Evolutionary conservation across 2,113 vertebrate species (phyloP), one percentile per base, ranked within the genome.

Genomic region (Terrapene triunguis): DNA sequence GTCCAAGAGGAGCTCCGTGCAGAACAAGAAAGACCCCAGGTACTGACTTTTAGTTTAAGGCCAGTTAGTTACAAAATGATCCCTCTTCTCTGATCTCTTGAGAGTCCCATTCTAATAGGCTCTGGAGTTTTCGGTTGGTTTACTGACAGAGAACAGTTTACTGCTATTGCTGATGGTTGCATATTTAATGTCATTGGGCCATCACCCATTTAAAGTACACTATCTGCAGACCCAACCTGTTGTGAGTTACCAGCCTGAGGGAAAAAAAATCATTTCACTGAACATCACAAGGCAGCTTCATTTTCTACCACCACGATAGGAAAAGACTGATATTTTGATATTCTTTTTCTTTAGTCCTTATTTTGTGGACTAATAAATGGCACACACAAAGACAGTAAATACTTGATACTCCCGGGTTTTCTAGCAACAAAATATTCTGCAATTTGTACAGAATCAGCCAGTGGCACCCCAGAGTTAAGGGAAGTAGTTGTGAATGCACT

Each of bases 11-110:
- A 69, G 32, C 13, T 69, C 65, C 4, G 13, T 38, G 65, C 35
- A 9, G 35, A 38, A 9, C 35, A 69, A 69, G 65, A 69, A 69
- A 21, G 65, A 38, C n/a, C 13, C 62, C 16, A 35, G 62, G 14
- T 69, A 21, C 8, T n/a, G 35, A 69, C 35, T n/a, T 38, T 69
- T 69, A 65, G 35, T 17, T 69, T 69, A n/a, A 69, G 35, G 35
- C 65, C 92, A 88, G 96, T 95, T 93, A 53, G 82, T 97, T 94
- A 74, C 96, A 95, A 92, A 81, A 95, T 78, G 1, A 6, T 24
- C 1, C 69, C 62, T 65, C 12, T 24, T 5, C 53, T 87, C 6
- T 35, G 6, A 17, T 65, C 32, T 57, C 55, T 62, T 62, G 59
- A 16, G 59, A 59, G 54, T 48, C 85, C 38, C 21, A 22, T 72